These are phyloP conservation scores for Drepanosiphum platanoidis DNA, from an alignment of 2,888 invertebrate species.

Conservation along the genomic window DNA sequence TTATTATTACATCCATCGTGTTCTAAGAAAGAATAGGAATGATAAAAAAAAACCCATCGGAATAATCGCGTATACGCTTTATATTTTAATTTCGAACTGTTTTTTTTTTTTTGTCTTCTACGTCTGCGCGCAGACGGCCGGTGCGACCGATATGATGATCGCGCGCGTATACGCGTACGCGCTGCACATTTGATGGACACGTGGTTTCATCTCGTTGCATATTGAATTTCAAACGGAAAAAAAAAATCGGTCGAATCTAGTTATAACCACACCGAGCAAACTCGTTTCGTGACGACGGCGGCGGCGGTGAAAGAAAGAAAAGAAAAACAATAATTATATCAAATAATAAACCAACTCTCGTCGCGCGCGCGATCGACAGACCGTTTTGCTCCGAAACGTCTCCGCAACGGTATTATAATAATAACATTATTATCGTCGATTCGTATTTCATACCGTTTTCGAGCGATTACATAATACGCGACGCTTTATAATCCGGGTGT, in stretches of 20 bases:
- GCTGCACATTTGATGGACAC: constrained; percentile 37
- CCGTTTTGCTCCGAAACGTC: background rate
- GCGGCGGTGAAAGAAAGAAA: constrained; percentile 25
- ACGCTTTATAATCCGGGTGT: too few relatives aligned
- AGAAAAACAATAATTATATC: constrained; percentile 30
- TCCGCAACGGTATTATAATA: background rate
- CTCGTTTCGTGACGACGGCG: constrained; percentile 23
- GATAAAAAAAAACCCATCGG: constrained; percentile 25
- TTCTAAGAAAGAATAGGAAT: constrained; percentile 37
- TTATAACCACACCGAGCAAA: background rate
- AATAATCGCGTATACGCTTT: constrained; percentile 16
- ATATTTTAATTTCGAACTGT: constrained; percentile 11
- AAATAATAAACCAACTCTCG: background rate
- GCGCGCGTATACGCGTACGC: too few relatives aligned
- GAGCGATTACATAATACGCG: too few relatives aligned
- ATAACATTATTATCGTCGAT: too few relatives aligned
- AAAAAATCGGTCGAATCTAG: constrained; percentile 30
- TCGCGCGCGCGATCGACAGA: background rate
- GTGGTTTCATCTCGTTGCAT: constrained; percentile 39
- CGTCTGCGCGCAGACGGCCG: background rate
- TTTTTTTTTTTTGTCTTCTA: constrained; percentile 12
- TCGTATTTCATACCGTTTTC: background rate
- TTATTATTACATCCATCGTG: too few relatives aligned
- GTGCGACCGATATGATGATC: constrained; percentile 16
- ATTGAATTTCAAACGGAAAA: constrained; percentile 41